Conservation (phyloP, 2,888 invertebrate genomes). For the Drosophila yooni region DNA sequence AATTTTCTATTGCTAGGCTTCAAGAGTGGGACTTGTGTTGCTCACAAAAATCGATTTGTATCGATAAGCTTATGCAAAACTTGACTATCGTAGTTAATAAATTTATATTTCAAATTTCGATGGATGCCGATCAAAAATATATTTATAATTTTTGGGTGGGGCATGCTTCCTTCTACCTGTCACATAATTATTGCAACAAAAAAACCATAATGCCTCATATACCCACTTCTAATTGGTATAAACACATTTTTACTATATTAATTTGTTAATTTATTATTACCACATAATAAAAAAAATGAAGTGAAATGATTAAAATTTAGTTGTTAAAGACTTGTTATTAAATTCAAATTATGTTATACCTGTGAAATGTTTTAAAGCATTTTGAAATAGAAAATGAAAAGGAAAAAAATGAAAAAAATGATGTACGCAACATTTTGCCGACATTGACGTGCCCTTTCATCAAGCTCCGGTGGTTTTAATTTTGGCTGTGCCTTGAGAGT, state of each 20-base stretch:
- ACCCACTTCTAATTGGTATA: background rate
- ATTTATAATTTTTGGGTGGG: too few species aligned
- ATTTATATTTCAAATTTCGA: too few species aligned
- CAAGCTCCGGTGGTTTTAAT: conserved; percentile 2
- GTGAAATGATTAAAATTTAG: background rate
- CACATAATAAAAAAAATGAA: background rate
- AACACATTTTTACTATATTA: background rate
- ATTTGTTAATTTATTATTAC: background rate
- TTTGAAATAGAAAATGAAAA: background rate
- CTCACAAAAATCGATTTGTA: background rate
- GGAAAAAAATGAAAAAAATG: background rate
- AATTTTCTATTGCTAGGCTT: background rate
- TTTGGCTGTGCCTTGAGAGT: background rate
- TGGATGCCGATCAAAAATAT: too few species aligned
- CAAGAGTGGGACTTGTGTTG: background rate
- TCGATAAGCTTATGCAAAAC: background rate
- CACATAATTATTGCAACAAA: background rate
- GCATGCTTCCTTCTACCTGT: background rate
- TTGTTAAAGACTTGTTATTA: background rate
- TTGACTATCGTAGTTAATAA: background rate
- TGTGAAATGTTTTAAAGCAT: background rate
- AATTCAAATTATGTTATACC: background rate
- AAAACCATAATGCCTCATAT: background rate
- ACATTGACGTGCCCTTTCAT: conserved; percentile 1
- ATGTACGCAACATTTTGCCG: background rate